A percentile compares a stretch with the other conserved stretches of the same genome.
These are phyloP conservation scores for Pantala flavescens DNA, from an alignment of 1,140 invertebrate species.

Conservation along the genomic window DNA sequence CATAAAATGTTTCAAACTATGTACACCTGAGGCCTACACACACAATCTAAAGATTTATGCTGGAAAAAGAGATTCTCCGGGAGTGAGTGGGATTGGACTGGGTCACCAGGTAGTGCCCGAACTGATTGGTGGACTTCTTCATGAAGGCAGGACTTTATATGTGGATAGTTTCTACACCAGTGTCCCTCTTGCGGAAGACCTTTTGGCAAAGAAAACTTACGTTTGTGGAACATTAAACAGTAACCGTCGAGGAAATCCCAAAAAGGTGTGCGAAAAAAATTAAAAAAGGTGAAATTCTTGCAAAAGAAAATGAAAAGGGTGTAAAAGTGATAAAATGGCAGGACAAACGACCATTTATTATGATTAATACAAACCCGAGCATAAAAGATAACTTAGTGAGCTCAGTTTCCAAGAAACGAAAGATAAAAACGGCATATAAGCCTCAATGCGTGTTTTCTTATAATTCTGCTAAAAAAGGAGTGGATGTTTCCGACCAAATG, in stretches of 20 bases:
- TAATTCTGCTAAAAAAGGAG: conserved; percentile 33
- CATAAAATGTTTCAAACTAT: conserved; percentile 33
- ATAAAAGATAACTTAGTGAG: conserved; percentile 22
- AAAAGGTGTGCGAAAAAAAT: conserved; percentile 14
- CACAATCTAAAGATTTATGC: conserved; percentile 30
- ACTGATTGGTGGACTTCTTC: conserved; percentile 23
- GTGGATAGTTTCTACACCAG: conserved; percentile 33
- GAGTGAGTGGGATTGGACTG: conserved; percentile 18
- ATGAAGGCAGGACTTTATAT: conserved; percentile 27
- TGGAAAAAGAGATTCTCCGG: conserved; percentile 24
- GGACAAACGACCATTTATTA: conserved; percentile 32
- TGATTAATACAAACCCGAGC: conserved; percentile 31
- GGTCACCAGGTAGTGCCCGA: conserved; percentile 23
- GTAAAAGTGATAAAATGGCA: conserved; percentile 32
- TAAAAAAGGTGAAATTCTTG: conserved; percentile 24
- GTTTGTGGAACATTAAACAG: conserved; percentile 34
- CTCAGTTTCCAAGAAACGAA: conserved; percentile 19
- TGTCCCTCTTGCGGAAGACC: conserved; percentile 30
- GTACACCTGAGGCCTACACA: conserved; percentile 30
- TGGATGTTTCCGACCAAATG: conserved; percentile 35
- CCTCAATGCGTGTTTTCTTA: conserved; percentile 33
- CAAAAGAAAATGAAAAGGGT: conserved; percentile 32
- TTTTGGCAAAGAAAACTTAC: conserved; percentile 32
- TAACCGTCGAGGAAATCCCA: conserved; percentile 13
- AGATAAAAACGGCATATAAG: conserved; percentile 27